phyloP scores from a whole-genome alignment of 2,888 invertebrate genomes.

The Melanchra persicariae region DNA sequence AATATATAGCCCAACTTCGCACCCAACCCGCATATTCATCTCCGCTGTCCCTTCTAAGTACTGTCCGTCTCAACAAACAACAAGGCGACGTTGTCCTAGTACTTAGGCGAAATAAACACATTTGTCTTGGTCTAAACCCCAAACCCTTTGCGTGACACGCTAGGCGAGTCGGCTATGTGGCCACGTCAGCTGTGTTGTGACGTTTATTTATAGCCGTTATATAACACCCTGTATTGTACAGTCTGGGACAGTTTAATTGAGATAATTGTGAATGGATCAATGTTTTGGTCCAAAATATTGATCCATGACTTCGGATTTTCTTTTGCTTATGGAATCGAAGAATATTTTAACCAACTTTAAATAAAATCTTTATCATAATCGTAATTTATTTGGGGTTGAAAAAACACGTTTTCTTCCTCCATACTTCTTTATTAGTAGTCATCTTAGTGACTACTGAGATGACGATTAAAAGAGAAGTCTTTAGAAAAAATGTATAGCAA shows the following conservation, averaged over 20 bases:
- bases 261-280: not conserved
- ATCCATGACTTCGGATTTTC: no score
- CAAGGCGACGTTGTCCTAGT: slow-evolving; percentile 60
- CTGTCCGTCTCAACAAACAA: slow-evolving; percentile 61
- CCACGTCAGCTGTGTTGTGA: slow-evolving; percentile 66
- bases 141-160: slow-evolving; percentile 70
- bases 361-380: no score
- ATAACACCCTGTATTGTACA: slow-evolving; percentile 60
- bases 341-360: no score
- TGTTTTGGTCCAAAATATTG: not conserved
- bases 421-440: no score
- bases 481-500: no score
- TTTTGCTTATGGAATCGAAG: no score
- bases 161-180: slow-evolving; percentile 65
- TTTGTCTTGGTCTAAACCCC: slow-evolving; percentile 68
- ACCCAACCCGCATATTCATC: slow-evolving; percentile 46
- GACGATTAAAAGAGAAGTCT: no score
- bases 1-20: slow-evolving; percentile 11
- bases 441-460: no score
- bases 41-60: slow-evolving; percentile 50
- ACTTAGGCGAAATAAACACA: slow-evolving; percentile 69
- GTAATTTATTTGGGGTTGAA: no score
- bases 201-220: slow-evolving; percentile 69
- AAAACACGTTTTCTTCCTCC: no score
- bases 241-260: slow-evolving; percentile 31